Evolutionary conservation across 1,140 invertebrate genomes (phyloP).

Genomic region (Danaus plexippus): DNA sequence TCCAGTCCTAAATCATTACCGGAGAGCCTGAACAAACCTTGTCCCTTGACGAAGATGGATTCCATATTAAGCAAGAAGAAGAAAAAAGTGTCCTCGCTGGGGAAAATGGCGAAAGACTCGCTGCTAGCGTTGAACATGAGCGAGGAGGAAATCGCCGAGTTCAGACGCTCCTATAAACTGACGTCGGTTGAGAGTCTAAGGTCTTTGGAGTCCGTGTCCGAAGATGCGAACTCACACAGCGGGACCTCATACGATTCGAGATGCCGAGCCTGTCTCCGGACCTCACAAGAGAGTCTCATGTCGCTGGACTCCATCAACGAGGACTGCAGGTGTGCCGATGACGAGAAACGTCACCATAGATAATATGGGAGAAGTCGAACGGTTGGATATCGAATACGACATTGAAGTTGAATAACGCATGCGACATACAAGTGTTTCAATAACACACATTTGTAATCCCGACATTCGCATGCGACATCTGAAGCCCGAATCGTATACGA

Average conservation of each 20-base stretch:
- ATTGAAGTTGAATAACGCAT: no score
- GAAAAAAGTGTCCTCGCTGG: conserved; percentile 58
- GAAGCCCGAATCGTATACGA: no score
- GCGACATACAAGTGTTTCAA: not conserved
- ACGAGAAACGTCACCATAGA: conserved; percentile 45
- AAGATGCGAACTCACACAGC: conserved; percentile 61
- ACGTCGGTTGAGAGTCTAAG: conserved; percentile 60
- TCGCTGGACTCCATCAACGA: conserved; percentile 65
- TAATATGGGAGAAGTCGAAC: conserved; percentile 16
- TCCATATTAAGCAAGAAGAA: conserved; percentile 50
- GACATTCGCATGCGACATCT: no score
- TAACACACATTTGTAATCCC: no score
- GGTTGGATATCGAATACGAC: no score
- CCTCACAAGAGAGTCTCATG: conserved; percentile 64
- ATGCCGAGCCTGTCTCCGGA: conserved; percentile 54
- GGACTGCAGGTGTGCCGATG: conserved; percentile 50
- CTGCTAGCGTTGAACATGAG: conserved; percentile 63
- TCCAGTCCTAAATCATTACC: conserved; percentile 65
- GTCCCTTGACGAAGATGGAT: conserved; percentile 54
- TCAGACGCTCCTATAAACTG: conserved; percentile 55
- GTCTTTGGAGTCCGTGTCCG: conserved; percentile 64
- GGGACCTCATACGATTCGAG: conserved; percentile 59
- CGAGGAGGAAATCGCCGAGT: conserved; percentile 63
- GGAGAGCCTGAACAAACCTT: conserved; percentile 57
- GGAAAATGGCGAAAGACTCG: conserved; percentile 64